phyloP scores from a whole-genome alignment of 1,140 invertebrate genomes.

The Phymorhynchus buccinoides region DNA sequence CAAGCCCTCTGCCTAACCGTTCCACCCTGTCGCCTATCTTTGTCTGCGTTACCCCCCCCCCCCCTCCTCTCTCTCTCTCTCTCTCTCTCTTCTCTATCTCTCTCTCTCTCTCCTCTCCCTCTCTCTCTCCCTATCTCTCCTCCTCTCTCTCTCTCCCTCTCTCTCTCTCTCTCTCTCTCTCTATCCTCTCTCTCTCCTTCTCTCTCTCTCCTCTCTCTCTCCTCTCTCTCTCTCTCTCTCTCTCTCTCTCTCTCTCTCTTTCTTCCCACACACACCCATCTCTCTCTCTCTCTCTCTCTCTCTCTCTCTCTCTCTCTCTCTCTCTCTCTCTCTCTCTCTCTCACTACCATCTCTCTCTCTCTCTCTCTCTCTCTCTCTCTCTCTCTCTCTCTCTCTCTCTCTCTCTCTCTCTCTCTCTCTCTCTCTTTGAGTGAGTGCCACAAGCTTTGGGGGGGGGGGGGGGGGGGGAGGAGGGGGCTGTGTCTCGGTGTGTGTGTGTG shows the following conservation, averaged over 20 bases:
- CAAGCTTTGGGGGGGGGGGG: too few relatives aligned
- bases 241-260: too few relatives aligned
- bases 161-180: constrained; percentile 36
- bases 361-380: background rate
- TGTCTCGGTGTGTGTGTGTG: too few relatives aligned
- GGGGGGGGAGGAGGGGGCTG: too few relatives aligned
- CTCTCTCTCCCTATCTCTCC: background rate
- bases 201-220: constrained; percentile 19
- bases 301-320: too few relatives aligned
- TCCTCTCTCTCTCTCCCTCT: constrained; percentile 29
- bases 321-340: too few relatives aligned
- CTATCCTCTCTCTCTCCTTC: background rate
- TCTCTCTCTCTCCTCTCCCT: background rate
- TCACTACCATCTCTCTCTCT: constrained; percentile 7
- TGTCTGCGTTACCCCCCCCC: background rate
- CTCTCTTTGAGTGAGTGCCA: too few relatives aligned
- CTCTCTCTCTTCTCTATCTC: background rate
- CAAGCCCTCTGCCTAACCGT: too few relatives aligned
- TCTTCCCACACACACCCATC: too few relatives aligned
- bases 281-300: too few relatives aligned
- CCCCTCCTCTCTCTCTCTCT: constrained; percentile 3
- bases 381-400: background rate
- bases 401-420: constrained; percentile 7
- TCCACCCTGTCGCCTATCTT: too few relatives aligned
- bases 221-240: constrained; percentile 23